Percentiles rank a stretch among this genome's conserved stretches.
Evolutionary conservation across 1,140 invertebrate species (phyloP).

Genomic region (Sesamia nonagrioides): DNA sequence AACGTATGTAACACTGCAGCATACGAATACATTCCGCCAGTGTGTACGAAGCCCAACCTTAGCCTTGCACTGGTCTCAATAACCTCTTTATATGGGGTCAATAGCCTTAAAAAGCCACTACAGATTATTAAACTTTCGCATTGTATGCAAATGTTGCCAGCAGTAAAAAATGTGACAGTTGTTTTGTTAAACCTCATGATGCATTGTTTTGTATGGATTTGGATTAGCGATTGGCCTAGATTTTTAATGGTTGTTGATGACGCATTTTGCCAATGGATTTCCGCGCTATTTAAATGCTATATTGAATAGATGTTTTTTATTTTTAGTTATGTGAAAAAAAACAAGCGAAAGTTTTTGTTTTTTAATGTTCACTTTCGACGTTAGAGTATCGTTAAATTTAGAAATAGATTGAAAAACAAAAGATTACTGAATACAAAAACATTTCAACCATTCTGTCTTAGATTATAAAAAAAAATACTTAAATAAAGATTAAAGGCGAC

Average conservation of each 20-base stretch:
- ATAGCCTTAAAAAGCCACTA: conserved; percentile 45
- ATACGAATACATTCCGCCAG: conserved; percentile 11
- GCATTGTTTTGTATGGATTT: conserved; percentile 40
- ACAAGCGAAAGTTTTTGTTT: too few species aligned
- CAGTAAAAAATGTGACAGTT: conserved; percentile 43
- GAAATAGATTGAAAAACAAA: too few species aligned
- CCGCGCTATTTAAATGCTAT: not conserved
- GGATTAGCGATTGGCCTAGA: conserved; percentile 31
- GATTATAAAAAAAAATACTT: too few species aligned
- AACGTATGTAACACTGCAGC: conserved; percentile 2
- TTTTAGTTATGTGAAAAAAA: too few species aligned
- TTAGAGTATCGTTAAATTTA: too few species aligned
- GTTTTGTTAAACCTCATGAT: conserved; percentile 38
- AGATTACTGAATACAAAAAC: not conserved
- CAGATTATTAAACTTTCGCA: conserved; percentile 51
- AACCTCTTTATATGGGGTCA: conserved; percentile 44
- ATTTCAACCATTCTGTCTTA: too few species aligned
- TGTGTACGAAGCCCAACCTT: conserved; percentile 37
- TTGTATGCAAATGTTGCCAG: conserved; percentile 63
- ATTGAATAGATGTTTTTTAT: too few species aligned
- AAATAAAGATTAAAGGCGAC: too few species aligned
- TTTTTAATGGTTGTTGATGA: conserved; percentile 22
- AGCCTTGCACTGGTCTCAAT: conserved; percentile 50
- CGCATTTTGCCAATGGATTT: conserved; percentile 2
- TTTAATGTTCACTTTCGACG: too few species aligned